These are phyloP conservation scores for Pipra filicauda DNA, from an alignment of 2,113 vertebrate species.

Conservation along the genomic window DNA sequence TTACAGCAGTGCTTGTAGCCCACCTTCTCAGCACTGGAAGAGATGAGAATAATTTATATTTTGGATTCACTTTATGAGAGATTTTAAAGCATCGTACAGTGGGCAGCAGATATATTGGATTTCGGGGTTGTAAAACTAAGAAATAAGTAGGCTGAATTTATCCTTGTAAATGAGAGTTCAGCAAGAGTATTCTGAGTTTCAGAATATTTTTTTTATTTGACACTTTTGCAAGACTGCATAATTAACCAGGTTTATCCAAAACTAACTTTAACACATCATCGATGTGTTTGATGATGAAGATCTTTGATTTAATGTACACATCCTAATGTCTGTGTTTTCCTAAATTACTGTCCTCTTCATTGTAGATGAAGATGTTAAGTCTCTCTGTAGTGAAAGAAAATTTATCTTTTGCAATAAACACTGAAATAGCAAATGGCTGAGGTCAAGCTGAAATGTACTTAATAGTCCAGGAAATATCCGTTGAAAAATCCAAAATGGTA, in stretches of 20 bases:
- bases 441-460: background rate
- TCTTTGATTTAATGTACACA: background rate
- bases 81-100: fast-evolving
- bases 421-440: background rate
- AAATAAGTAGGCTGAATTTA: background rate
- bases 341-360: background rate
- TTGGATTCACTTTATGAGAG: background rate
- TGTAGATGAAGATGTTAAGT: background rate
- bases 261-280: background rate
- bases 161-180: background rate
- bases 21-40: background rate
- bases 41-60: background rate
- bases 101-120: background rate
- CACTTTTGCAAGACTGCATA: background rate
- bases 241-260: background rate
- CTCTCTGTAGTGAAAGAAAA: background rate
- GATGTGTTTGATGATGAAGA: fast-evolving
- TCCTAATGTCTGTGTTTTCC: background rate
- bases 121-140: background rate
- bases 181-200: background rate
- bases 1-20: background rate
- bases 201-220: background rate
- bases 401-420: background rate
- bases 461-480: background rate
- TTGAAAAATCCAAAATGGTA: background rate